phyloP scores from a whole-genome alignment of 2,113 vertebrate species.

The Ictidomys tridecemlineatus region DNA sequence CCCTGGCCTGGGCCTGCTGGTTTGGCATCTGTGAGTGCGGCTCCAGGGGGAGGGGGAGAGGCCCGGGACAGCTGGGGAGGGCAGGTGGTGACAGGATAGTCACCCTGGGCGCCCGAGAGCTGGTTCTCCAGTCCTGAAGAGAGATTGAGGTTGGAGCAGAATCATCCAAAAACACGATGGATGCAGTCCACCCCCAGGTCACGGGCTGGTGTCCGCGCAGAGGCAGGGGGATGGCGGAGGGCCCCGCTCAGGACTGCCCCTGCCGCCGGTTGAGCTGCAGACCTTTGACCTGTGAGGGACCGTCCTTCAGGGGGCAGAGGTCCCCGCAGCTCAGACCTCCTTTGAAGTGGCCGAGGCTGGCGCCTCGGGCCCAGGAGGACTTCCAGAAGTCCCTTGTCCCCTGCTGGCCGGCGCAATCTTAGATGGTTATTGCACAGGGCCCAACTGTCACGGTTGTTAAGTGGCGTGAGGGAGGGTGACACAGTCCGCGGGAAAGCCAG shows the following conservation, averaged over 20 bases:
- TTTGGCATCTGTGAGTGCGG: background rate
- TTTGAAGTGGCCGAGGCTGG: background rate
- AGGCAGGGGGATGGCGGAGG: background rate
- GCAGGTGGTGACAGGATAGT: accelerated
- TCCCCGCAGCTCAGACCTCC: background rate
- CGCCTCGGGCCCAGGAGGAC: background rate
- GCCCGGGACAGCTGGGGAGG: accelerated
- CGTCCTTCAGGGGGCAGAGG: no score
- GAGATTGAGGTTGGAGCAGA: background rate
- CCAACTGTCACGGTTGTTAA: accelerated
- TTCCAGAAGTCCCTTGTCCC: background rate
- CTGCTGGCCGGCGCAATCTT: background rate
- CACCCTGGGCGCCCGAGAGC: accelerated
- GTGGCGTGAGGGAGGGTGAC: background rate
- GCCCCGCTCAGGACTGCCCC: background rate
- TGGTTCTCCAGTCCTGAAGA: background rate
- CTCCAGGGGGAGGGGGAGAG: accelerated
- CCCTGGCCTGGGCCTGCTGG: background rate
- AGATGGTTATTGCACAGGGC: no score
- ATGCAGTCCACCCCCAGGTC: background rate
- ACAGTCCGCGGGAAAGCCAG: background rate
- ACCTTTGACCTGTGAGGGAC: accelerated
- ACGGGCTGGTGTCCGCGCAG: background rate
- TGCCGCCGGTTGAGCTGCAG: background rate
- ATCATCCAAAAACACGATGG: no score